These are phyloP conservation scores for Ophraella communa DNA, from an alignment of 2,888 invertebrate genomes.

Conservation along the genomic window DNA sequence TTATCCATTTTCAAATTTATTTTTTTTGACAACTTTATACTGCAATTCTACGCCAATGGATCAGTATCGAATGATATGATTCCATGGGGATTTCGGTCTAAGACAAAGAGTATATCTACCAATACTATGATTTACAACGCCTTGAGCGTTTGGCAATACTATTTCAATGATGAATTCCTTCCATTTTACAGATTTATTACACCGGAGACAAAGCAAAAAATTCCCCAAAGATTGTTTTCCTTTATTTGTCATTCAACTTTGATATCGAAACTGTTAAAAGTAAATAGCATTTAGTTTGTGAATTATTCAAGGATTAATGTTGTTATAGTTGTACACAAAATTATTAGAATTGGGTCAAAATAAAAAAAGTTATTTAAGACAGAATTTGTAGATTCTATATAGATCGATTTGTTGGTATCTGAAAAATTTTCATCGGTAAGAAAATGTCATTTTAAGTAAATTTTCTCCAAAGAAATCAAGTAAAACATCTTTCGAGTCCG, in stretches of 20 bases:
- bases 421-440: too few species aligned
- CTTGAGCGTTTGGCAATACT: constrained; percentile 22
- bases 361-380: too few species aligned
- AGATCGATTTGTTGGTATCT: too few species aligned
- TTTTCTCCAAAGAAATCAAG: not conserved
- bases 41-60: constrained; percentile 12
- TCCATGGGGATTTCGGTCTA: constrained; percentile 15
- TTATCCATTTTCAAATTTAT: too few species aligned
- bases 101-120: constrained; percentile 26
- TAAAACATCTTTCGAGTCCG: constrained; percentile 12
- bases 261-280: constrained; percentile 2
- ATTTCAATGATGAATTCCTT: constrained; percentile 21
- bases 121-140: constrained; percentile 27
- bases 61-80: constrained; percentile 9
- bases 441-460: not conserved
- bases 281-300: too few species aligned
- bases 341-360: too few species aligned
- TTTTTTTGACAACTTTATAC: too few species aligned
- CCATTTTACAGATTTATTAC: constrained; percentile 23
- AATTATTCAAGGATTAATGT: too few species aligned
- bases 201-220: constrained; percentile 15
- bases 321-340: too few species aligned
- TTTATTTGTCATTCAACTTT: constrained; percentile 14
- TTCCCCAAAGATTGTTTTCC: constrained; percentile 8
- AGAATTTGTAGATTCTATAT: too few species aligned